Base-by-base conservation (phyloP, 2,888 invertebrate genomes). In the Plebejus melissa region DNA sequence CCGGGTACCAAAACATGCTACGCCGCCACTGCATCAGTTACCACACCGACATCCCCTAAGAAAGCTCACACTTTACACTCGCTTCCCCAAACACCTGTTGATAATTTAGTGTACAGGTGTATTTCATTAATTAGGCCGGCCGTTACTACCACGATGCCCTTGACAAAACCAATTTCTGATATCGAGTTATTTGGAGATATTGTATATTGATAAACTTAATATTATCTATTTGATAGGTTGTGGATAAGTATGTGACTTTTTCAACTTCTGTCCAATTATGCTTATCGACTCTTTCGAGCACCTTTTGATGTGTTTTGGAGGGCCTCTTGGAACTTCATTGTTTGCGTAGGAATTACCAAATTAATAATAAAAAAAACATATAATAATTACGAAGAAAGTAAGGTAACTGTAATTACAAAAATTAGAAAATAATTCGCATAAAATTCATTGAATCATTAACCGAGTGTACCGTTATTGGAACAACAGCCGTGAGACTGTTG, bases 391-490 rank as follows among this genome's bases (percentile, higher is more conserved):
- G 11, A 65, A 75, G 75, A 75, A 75, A 75, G 75, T 75, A 58
- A 32, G 28, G 70, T 71, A 75, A 75, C 75, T 58, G 75, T 75
- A 75, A 57, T 54, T 70, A 70, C 28, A 76, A 74, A 60, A 58
- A 71, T 70, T 76, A 75, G 75, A 74, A 77, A 80, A 79, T 79
- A 79, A 81, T 80, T 79, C 78, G 80, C 79, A 76, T 80, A 78
- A 80, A 77, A 81, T 79, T 80, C 81, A 81, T 80, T 81, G 82
- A 81, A 81, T 81, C 82, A 81, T 82, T 82, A 82, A 79, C 80
- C 76, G 78, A 80, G 79, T 77, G 79, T 80, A 80, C 81, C 80
- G 81, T 78, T 81, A 81, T 80, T 79, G 79, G 79, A 79, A 79
- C 80, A 77, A 78, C 80, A 74, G 78, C 80, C 80, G 82, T 81